Evolutionary conservation across 2,113 vertebrate genomes (phyloP), one percentile per base, ranked within the genome.

Genomic region (Ochotona curzoniae): DNA sequence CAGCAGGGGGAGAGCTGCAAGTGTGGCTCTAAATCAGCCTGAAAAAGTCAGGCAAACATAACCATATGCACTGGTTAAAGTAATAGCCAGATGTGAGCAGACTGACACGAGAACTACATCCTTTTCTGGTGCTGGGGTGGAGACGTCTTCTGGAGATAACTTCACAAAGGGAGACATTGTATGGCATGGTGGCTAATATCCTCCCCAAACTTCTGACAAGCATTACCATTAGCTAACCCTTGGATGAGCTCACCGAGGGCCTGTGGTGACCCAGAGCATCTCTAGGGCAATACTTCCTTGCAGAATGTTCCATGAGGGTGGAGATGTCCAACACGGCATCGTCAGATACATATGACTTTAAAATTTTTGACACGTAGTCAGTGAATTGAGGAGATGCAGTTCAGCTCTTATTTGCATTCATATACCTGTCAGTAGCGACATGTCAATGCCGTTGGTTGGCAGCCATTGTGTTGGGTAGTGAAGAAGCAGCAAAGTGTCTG

Each of bases 381-480:
- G 49, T 20, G 8, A 32, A 20, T 3, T 17, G 23, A 93, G 63
- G n/a, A 82, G 18, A 13, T 61, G 35, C 57, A 76, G 23, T 49
- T 49, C 49, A 63, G 32, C 4, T 93, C 47, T 83, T 21, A 28
- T 18, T 44, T 76, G n/a, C 21, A 28, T 20, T 86, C 54, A 75
- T 5, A 69, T 20, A 89, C 49, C n/a, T 87, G 28, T 75, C 63
- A 93, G 38, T 26, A 57, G 86, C 9, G 10, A 23, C 21, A 20
- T 8, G 20, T 44, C 38, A 44, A 6, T 44, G 38, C 38, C 38
- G 38, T 44, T 49, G 32, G 17, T 69, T 92, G 12, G 54, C 8
- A 10, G 15, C 35, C 66, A 2, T n/a, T 0, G 0, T 30, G 57
- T 9, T 51, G 47, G 47, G 73, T 63, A 35, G 38, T 6, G 15